Conservation (phyloP, 2,888 invertebrate genomes). For the Drosophila yooni region DNA sequence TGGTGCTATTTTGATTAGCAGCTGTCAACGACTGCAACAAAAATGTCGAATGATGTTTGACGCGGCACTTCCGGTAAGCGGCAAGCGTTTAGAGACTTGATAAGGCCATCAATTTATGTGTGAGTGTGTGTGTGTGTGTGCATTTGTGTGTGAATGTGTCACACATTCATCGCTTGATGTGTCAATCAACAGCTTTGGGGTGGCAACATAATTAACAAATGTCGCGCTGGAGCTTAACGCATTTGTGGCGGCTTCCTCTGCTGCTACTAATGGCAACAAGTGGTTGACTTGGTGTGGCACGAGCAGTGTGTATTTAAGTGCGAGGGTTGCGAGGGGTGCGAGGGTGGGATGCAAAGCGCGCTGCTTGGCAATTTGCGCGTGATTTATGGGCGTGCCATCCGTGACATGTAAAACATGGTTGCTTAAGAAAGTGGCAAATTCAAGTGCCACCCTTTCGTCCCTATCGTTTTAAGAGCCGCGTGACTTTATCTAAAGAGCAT, state of each 20-base stretch:
- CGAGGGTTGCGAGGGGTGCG: not conserved
- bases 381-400: slow-evolving; percentile 61
- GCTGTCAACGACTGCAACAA: slow-evolving; percentile 56
- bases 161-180: slow-evolving; percentile 44
- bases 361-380: slow-evolving; percentile 41
- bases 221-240: slow-evolving; percentile 37
- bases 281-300: slow-evolving; percentile 39
- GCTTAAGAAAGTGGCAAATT: slow-evolving; percentile 30
- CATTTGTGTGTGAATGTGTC: slow-evolving; percentile 22
- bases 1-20: slow-evolving; percentile 66
- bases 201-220: slow-evolving; percentile 46
- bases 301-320: slow-evolving; percentile 1
- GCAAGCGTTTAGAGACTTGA: slow-evolving; percentile 29
- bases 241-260: slow-evolving; percentile 37
- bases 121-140: slow-evolving; percentile 1
- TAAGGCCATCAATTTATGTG: slow-evolving; percentile 31
- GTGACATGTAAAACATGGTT: slow-evolving; percentile 46
- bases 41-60: slow-evolving; percentile 53
- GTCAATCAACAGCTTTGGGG: slow-evolving; percentile 59
- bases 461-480: not conserved
- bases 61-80: slow-evolving; percentile 59
- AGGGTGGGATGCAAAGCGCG: slow-evolving; percentile 21
- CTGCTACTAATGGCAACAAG: slow-evolving; percentile 60
- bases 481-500: slow-evolving; percentile 71
- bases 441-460: not conserved